phyloP scores from a whole-genome alignment of 2,797 vertebrate species.

The Antrozous pallidus region DNA sequence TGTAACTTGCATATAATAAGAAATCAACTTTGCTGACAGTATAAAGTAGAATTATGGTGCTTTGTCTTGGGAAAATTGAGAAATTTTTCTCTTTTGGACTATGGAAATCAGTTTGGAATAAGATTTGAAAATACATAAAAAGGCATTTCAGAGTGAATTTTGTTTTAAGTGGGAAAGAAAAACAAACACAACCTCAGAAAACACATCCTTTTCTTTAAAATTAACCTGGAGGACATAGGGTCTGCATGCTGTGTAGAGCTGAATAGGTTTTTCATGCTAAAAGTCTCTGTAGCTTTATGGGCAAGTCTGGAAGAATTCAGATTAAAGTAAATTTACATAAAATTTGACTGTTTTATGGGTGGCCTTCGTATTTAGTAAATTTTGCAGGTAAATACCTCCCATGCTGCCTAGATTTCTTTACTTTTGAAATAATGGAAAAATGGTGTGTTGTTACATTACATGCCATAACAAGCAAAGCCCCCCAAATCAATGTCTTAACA shows the following conservation, averaged over 20 bases:
- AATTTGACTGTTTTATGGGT: neutral
- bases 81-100: neutral
- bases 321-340: neutral
- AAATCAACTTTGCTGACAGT: slow-evolving; percentile 3
- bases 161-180: neutral
- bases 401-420: neutral
- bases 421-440: neutral
- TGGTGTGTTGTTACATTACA: neutral
- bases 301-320: neutral
- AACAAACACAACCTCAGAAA: neutral
- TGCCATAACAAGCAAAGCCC: neutral
- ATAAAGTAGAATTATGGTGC: neutral
- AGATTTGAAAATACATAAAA: neutral
- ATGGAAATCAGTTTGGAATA: slow-evolving; percentile 27
- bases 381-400: neutral
- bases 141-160: slow-evolving; percentile 30
- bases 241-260: neutral
- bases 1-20: neutral
- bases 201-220: neutral
- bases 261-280: neutral
- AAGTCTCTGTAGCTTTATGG: neutral
- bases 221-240: neutral
- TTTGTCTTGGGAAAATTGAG: neutral
- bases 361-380: neutral
- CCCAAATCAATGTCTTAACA: neutral